A percentile compares a stretch with the other conserved stretches of the same genome.
Evolutionary conservation across 2,113 vertebrate genomes (phyloP).

Genomic region (Rynchops niger): DNA sequence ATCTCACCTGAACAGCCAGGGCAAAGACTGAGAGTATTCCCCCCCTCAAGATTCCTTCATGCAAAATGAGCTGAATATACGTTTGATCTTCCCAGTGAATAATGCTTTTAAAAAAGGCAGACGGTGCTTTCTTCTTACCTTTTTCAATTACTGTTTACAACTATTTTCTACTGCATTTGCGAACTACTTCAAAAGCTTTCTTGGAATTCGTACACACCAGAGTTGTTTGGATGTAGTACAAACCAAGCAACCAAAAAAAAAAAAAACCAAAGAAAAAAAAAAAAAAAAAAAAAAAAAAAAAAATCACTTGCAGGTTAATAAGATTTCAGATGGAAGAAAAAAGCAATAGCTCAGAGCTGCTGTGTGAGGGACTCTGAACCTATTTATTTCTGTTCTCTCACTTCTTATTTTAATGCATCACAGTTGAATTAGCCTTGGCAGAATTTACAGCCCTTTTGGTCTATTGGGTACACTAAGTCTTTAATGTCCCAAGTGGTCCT

Average conservation of each 20-base stretch:
- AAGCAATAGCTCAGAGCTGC: slow-evolving; percentile 15
- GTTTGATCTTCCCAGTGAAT: neutral
- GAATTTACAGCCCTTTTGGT: neutral
- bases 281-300: neutral
- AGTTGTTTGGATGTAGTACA: neutral
- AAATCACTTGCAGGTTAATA: slow-evolving; percentile 11
- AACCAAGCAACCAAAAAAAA: neutral
- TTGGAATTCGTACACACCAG: neutral
- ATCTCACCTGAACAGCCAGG: neutral
- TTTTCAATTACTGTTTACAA: slow-evolving; percentile 44
- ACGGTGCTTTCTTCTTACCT: neutral
- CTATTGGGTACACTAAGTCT: neutral
- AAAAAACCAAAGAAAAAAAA: neutral
- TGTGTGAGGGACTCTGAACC: neutral
- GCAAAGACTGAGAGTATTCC: neutral
- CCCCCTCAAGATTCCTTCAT: neutral
- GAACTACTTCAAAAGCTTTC: slow-evolving; percentile 28
- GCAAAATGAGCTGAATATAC: neutral
- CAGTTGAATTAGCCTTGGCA: neutral
- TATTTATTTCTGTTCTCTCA: slow-evolving; percentile 12
- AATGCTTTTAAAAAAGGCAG: neutral
- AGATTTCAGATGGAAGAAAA: slow-evolving; percentile 8
- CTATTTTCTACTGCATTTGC: neutral
- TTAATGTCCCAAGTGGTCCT: neutral
- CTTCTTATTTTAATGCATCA: neutral